Evolutionary conservation across 2,797 vertebrate species (phyloP), one percentile per base, ranked within the genome.

Genomic region (Coccyzus lansbergi): DNA sequence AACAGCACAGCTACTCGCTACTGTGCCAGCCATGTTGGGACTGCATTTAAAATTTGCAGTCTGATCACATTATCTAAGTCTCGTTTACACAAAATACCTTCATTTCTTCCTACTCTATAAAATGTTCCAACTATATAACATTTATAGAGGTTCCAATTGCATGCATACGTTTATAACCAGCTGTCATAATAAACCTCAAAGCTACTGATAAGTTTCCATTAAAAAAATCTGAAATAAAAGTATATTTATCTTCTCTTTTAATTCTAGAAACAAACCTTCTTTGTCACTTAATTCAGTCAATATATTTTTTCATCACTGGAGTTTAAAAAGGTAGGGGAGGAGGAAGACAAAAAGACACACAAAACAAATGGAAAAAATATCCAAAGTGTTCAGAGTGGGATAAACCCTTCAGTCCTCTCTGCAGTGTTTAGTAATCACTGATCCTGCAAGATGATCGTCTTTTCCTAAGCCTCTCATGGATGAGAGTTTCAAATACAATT

Each of bases 401-500:
- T 65, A 81, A 94, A 83, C n/a, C 65, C 64, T 82, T 40, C 58
- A 62, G 84, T 48, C 15, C 34, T 78, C 53, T 75, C 51, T 40
- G 25, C 12, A 51, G 26, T 26, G 21, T 83, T 94, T 51, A 93
- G 80, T 46, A 82, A 76, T 12, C 56, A 42, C 63, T 96, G 92
- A 96, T 95, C 87, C 80, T 7, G 14, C 65, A 89, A 31, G 42
- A 72, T 34, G 19, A 94, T 82, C 26, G 86, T 91, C 91, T 91
- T 84, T 60, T 81, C 44, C 11, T 5, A 79, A 90, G 40, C 80
- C 33, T 76, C 86, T 74, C 9, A 10, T n/a, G 59, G 55, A 92
- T 88, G 86, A 82, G 65, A 38, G 40, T 69, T 95, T 92, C 29
- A 6, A 84, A 88, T 58, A 52, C 79, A 94, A 94, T 93, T 58